Conservation (phyloP, 1,140 invertebrate species). For the Calosoma granatense region DNA sequence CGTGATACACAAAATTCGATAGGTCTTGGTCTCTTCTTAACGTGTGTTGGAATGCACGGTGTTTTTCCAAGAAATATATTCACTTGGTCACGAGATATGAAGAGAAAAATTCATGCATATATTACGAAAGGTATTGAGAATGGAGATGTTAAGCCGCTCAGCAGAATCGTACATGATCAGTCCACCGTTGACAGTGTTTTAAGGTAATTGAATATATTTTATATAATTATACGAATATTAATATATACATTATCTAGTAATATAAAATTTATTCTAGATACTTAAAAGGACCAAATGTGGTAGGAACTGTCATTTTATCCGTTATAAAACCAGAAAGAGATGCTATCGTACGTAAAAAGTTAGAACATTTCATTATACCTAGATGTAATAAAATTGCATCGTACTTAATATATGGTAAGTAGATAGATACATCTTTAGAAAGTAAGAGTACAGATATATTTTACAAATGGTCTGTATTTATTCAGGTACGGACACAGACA, state of each 20-base stretch:
- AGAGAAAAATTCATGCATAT: slow-evolving; percentile 21
- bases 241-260: not conserved
- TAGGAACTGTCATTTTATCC: not conserved
- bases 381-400: not conserved
- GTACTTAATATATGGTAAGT: not conserved
- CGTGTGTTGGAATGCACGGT: slow-evolving; percentile 25
- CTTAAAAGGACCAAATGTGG: not conserved
- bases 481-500: slow-evolving; percentile 70
- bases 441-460: not conserved
- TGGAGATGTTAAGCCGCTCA: slow-evolving; percentile 21
- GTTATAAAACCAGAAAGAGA: not conserved
- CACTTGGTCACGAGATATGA: slow-evolving; percentile 21
- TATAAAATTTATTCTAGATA: not conserved
- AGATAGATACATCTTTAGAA: not conserved
- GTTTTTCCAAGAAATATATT: slow-evolving; percentile 25
- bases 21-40: slow-evolving; percentile 49
- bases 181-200: slow-evolving; percentile 24
- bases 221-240: not conserved
- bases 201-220: slow-evolving; percentile 15
- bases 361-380: not conserved
- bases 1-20: slow-evolving; percentile 50
- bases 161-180: slow-evolving; percentile 24
- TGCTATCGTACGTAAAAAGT: not conserved
- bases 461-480: slow-evolving; percentile 21
- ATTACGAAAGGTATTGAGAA: slow-evolving; percentile 23